These are phyloP conservation scores for Masnerella sp. DNA, from an alignment of 2,888 invertebrate genomes.

Conservation along the genomic window DNA sequence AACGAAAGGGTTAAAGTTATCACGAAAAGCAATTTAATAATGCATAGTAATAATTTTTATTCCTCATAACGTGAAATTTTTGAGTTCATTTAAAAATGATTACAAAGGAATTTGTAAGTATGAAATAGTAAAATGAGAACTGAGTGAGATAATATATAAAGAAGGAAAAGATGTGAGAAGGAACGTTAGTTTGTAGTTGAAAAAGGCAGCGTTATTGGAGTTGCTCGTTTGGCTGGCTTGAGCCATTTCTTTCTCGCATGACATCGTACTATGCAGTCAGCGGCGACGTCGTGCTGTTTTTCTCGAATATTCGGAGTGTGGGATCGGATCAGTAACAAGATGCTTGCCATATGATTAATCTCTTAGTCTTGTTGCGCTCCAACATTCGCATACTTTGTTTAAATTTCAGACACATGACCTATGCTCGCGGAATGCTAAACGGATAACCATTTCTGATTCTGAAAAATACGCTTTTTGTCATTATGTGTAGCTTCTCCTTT, in stretches of 20 bases:
- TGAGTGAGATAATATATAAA: no score
- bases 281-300: constrained; percentile 37
- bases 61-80: no score
- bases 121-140: no score
- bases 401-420: constrained; percentile 21
- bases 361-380: constrained; percentile 23
- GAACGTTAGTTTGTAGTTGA: not conserved
- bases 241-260: constrained; percentile 27
- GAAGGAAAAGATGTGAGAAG: no score
- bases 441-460: not conserved
- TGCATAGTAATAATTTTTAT: no score
- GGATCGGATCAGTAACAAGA: constrained; percentile 50
- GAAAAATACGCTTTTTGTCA: not conserved
- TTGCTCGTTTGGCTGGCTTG: not conserved
- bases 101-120: no score
- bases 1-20: no score
- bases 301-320: constrained; percentile 47
- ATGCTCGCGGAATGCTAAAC: constrained; percentile 3
- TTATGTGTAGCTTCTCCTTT: no score
- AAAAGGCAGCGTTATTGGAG: no score
- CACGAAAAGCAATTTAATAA: no score
- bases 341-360: constrained; percentile 54
- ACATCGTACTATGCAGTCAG: constrained; percentile 24
- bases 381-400: constrained; percentile 27
- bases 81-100: no score